phyloP scores from a whole-genome alignment of 1,140 invertebrate species.

The Ips nitidus region DNA sequence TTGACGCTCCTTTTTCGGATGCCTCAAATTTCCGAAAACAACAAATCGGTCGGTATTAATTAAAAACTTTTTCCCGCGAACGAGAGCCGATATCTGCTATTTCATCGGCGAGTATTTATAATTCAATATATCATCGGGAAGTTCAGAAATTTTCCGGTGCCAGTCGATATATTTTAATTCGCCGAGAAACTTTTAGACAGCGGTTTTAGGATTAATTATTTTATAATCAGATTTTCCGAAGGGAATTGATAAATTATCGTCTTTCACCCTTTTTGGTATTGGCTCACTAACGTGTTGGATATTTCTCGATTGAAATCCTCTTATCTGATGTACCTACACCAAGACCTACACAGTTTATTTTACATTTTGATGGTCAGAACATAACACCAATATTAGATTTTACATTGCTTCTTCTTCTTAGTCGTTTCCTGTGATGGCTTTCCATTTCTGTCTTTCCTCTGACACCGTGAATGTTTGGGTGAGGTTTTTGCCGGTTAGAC shows the following conservation, averaged over 20 bases:
- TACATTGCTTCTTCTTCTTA: too few species aligned
- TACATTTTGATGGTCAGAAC: too few species aligned
- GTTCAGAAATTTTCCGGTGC: slow-evolving; percentile 31
- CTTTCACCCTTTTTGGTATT: slow-evolving; percentile 5
- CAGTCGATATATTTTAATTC: slow-evolving; percentile 37
- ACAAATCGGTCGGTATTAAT: slow-evolving; percentile 4
- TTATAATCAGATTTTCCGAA: slow-evolving; percentile 39
- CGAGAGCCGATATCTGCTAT: slow-evolving; percentile 12
- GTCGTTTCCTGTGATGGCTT: too few species aligned
- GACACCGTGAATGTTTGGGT: too few species aligned
- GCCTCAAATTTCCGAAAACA: not conserved
- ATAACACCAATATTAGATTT: too few species aligned
- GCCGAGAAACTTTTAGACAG: slow-evolving; percentile 36
- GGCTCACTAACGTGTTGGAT: not conserved
- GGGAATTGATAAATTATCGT: slow-evolving; percentile 38
- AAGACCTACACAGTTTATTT: too few species aligned
- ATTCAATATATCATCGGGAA: slow-evolving; percentile 37
- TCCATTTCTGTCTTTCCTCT: too few species aligned
- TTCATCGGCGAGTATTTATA: slow-evolving; percentile 29
- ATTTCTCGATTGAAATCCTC: too few species aligned
- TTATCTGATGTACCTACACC: too few species aligned
- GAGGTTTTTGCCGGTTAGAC: too few species aligned
- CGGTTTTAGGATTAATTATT: slow-evolving; percentile 40
- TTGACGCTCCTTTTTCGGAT: too few species aligned
- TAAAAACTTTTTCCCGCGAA: slow-evolving; percentile 10